Conservation (phyloP, 1,140 invertebrate genomes). For the Bactericera cockerelli region DNA sequence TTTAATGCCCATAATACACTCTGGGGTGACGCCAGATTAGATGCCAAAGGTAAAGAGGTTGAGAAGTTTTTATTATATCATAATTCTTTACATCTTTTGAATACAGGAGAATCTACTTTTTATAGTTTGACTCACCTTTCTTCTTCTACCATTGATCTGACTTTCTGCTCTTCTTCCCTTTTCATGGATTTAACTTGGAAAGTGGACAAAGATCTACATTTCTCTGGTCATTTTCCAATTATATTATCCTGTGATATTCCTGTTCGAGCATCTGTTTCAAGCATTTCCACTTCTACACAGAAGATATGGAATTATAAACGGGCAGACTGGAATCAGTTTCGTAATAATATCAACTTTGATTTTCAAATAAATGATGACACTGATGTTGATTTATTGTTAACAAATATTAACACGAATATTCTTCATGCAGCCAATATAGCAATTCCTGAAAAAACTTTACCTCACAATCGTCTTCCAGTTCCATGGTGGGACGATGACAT, state of each 20-base stretch:
- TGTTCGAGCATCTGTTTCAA: background rate
- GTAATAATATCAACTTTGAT: background rate
- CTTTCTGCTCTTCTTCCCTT: background rate
- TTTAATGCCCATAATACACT: slow-evolving; percentile 26
- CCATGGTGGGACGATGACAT: slow-evolving; percentile 2
- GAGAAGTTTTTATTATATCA: slow-evolving; percentile 9
- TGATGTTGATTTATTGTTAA: background rate
- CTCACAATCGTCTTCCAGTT: background rate
- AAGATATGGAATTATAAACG: background rate
- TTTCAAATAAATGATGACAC: background rate
- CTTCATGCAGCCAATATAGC: background rate
- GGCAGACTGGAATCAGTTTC: background rate
- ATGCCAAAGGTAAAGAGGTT: slow-evolving; percentile 23
- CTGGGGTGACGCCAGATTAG: slow-evolving; percentile 25
- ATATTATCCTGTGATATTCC: background rate
- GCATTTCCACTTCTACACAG: background rate
- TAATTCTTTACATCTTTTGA: background rate
- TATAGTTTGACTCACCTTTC: background rate
- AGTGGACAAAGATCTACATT: background rate
- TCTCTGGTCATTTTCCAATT: slow-evolving; percentile 2
- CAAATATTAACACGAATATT: background rate
- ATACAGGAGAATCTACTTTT: background rate
- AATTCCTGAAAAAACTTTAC: background rate
- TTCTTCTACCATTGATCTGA: slow-evolving; percentile 7
- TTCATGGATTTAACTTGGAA: background rate